Conservation (phyloP, 2,797 vertebrate species). For the Pteronotus mesoamericanus region DNA sequence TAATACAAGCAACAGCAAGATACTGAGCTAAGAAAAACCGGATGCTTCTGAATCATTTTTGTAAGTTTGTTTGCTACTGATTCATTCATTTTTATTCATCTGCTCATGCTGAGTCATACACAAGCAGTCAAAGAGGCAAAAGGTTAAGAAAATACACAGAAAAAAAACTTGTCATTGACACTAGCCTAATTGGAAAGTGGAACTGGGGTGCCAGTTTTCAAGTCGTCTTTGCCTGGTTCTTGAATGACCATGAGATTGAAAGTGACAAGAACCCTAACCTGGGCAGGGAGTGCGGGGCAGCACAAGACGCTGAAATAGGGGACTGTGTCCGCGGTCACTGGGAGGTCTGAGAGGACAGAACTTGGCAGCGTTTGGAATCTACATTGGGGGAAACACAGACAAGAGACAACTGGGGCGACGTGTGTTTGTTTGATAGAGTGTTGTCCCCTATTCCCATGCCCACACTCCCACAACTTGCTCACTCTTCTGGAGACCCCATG, state of each 20-base stretch:
- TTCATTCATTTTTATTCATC: neutral
- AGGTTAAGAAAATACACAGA: neutral
- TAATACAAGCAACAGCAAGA: neutral
- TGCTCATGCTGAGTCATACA: neutral
- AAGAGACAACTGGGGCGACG: neutral
- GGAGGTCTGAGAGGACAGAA: neutral
- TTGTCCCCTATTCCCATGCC: neutral
- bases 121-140: neutral
- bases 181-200: neutral
- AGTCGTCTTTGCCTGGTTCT: neutral
- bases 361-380: neutral
- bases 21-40: constrained; percentile 42
- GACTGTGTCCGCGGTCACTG: rapidly evolving
- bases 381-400: neutral
- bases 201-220: neutral
- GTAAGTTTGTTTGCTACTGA: neutral
- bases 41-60: constrained; percentile 1
- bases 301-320: rapidly evolving
- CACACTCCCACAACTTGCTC: neutral
- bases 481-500: no score
- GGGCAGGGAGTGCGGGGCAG: no score
- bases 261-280: neutral
- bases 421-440: neutral
- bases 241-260: neutral
- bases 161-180: neutral